phyloP scores from a whole-genome alignment of 2,888 invertebrate genomes.

The Acanthosoma haemorrhoidale region DNA sequence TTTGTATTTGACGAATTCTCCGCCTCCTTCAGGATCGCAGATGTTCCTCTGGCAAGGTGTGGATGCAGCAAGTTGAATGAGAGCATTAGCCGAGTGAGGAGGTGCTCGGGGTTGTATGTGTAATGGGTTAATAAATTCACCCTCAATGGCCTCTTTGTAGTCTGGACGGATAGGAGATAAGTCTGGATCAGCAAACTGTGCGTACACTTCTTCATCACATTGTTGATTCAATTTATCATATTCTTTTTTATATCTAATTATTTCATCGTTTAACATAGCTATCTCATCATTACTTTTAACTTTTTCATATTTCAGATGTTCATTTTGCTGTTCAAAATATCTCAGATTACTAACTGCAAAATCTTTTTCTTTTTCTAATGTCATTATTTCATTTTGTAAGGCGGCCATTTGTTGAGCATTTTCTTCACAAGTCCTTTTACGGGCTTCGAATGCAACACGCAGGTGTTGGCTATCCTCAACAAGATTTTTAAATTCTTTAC shows the following conservation, averaged over 20 bases:
- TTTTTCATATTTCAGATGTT: background rate
- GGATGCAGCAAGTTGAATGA: slow-evolving; percentile 23
- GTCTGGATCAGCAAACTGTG: background rate
- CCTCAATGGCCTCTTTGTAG: background rate
- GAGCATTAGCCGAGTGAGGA: background rate
- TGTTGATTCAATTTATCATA: background rate
- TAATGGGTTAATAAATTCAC: background rate
- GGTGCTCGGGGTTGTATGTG: background rate
- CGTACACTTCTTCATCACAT: background rate
- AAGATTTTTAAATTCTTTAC: background rate
- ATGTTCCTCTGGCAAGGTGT: slow-evolving; percentile 29
- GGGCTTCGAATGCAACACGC: background rate
- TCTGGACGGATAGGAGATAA: background rate
- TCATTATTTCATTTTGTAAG: background rate
- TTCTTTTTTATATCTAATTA: background rate
- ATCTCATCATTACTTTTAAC: background rate
- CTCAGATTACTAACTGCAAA: background rate
- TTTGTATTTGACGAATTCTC: slow-evolving; percentile 6
- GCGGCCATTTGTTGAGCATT: background rate
- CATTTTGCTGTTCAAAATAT: background rate
- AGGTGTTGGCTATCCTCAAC: background rate
- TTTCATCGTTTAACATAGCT: background rate
- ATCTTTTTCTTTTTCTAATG: background rate
- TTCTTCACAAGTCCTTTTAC: background rate
- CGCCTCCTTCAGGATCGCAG: slow-evolving; percentile 27